Conservation (phyloP, 2,797 vertebrate genomes). For the Agapornis canus region DNA sequence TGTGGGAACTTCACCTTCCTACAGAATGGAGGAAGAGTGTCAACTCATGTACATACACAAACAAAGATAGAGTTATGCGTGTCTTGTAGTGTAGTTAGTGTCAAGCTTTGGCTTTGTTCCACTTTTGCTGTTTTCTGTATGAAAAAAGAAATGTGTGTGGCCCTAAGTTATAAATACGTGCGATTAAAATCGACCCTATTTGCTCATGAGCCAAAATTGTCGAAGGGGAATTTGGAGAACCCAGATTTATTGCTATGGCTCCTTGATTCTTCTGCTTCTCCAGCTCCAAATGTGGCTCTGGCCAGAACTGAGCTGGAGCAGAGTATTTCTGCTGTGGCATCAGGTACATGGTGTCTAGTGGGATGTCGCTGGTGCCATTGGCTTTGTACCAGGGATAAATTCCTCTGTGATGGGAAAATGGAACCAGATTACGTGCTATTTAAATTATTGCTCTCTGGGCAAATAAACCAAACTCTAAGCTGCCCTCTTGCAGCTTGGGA, state of each 20-base stretch:
- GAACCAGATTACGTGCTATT: neutral
- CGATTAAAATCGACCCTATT: neutral
- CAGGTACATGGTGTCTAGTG: neutral
- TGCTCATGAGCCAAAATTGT: neutral
- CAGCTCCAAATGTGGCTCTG: fast-evolving
- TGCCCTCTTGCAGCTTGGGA: neutral
- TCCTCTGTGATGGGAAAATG: neutral
- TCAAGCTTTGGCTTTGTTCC: conserved; percentile 18
- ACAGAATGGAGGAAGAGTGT: neutral
- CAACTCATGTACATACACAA: neutral
- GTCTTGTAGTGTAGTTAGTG: neutral
- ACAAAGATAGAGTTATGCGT: neutral
- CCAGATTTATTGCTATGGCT: neutral
- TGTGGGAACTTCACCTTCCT: conserved; percentile 24
- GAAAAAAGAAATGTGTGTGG: conserved; percentile 38
- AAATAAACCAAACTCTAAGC: neutral
- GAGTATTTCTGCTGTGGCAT: neutral
- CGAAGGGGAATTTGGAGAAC: neutral
- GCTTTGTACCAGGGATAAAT: neutral
- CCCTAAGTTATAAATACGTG: neutral
- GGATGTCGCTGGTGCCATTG: neutral
- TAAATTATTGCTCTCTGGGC: neutral
- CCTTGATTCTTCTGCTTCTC: neutral
- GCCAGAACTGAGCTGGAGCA: neutral
- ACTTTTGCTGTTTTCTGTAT: conserved; percentile 4